Conservation (phyloP, 2,797 vertebrate species). For the Ataeniobius toweri region DNA sequence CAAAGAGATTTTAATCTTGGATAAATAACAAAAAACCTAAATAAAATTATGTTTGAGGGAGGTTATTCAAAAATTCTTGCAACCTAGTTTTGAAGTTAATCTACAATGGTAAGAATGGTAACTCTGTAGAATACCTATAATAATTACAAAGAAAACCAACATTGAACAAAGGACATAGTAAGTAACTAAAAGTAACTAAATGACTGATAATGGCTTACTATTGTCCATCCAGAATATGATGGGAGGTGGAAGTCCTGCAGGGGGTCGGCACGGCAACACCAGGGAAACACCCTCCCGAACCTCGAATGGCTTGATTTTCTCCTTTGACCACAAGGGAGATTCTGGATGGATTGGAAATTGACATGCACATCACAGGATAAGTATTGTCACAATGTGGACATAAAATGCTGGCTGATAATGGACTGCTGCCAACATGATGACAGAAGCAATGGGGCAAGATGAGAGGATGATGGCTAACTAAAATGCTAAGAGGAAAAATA, state of each 20-base stretch:
- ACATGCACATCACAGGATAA: slow-evolving; percentile 19
- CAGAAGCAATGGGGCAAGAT: slow-evolving; percentile 35
- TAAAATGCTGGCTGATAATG: slow-evolving; percentile 30
- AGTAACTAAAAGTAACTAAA: neutral
- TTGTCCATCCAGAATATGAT: slow-evolving; percentile 99
- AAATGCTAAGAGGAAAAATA: slow-evolving; percentile 27
- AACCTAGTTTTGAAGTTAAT: neutral
- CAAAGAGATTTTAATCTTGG: neutral
- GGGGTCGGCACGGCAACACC: slow-evolving; percentile 90
- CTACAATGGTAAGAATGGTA: neutral
- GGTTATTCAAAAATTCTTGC: neutral
- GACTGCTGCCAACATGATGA: slow-evolving; percentile 26
- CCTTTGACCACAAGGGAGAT: slow-evolving; percentile 98
- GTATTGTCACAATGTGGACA: slow-evolving; percentile 13
- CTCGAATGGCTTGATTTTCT: slow-evolving; percentile 86
- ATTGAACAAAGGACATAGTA: neutral
- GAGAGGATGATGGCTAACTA: slow-evolving; percentile 33
- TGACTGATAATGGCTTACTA: slow-evolving; percentile 79
- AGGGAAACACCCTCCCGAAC: slow-evolving; percentile 87
- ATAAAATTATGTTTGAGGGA: neutral
- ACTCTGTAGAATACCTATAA: neutral
- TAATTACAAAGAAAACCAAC: slow-evolving; percentile 3
- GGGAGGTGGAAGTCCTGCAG: slow-evolving; percentile 91
- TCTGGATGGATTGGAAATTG: slow-evolving; percentile 73
- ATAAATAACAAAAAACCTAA: neutral